phyloP scores from a whole-genome alignment of 2,888 invertebrate genomes.

The Zygaena filipendulae region DNA sequence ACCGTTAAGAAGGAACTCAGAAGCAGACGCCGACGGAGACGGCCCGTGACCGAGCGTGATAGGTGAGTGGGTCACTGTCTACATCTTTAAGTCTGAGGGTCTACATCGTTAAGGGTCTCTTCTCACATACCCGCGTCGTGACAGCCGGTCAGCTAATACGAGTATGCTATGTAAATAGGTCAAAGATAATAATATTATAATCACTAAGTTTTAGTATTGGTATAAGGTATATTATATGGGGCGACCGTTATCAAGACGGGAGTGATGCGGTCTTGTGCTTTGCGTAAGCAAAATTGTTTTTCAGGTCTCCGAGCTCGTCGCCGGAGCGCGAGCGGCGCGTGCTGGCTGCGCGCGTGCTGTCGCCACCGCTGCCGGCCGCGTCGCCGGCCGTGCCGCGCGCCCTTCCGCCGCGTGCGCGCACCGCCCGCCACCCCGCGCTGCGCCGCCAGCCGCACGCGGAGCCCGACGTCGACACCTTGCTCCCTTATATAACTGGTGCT shows the following conservation, averaged over 20 bases:
- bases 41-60: constrained; percentile 37
- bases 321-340: constrained; percentile 44
- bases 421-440: constrained; percentile 22
- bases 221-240: too few relatives aligned
- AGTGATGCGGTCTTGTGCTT: too few relatives aligned
- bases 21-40: constrained; percentile 36
- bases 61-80: too few relatives aligned
- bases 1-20: constrained; percentile 41
- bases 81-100: too few relatives aligned
- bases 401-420: constrained; percentile 37
- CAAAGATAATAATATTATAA: too few relatives aligned
- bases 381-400: constrained; percentile 35
- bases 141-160: too few relatives aligned
- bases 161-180: too few relatives aligned
- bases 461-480: constrained; percentile 27
- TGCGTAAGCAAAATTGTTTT: too few relatives aligned
- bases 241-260: too few relatives aligned
- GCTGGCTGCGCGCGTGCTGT: constrained; percentile 38
- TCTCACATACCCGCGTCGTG: too few relatives aligned
- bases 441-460: constrained; percentile 26
- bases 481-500: constrained; percentile 46
- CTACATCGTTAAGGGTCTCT: too few relatives aligned
- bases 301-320: constrained; percentile 58
- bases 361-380: constrained; percentile 42
- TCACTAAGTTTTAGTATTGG: too few relatives aligned